Evolutionary conservation across 2,888 invertebrate genomes (phyloP).

Genomic region (Fissipunctia ypsillon): DNA sequence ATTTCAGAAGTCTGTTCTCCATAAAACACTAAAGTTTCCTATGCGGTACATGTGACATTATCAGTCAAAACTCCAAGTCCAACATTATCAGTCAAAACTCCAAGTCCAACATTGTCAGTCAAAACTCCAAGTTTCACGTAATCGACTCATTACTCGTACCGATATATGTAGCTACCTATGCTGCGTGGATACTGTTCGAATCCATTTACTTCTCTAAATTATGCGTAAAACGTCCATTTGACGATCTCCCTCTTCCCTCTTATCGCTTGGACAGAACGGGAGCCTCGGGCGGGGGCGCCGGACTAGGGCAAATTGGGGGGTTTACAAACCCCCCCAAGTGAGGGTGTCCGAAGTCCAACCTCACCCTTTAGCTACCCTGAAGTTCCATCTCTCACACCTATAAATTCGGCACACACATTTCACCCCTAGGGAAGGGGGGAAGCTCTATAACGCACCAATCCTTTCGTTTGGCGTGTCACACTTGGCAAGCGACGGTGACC

Average conservation of each 20-base stretch:
- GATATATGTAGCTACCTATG: conserved; percentile 83
- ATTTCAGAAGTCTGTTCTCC: not conserved
- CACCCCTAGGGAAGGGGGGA: conserved; percentile 85
- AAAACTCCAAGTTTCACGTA: conserved; percentile 53
- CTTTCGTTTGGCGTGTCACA: conserved; percentile 89
- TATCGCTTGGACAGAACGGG: conserved; percentile 90
- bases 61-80: conserved; percentile 14
- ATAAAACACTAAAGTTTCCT: not conserved
- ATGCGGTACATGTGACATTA: not conserved
- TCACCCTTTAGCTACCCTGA: conserved; percentile 90
- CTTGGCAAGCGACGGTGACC: conserved; percentile 87
- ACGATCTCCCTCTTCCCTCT: conserved; percentile 90
- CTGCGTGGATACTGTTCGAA: conserved; percentile 89
- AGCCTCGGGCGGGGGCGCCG: conserved; percentile 89
- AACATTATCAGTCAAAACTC: conserved; percentile 34
- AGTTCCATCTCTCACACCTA: conserved; percentile 91
- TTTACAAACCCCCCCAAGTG: conserved; percentile 84
- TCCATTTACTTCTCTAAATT: conserved; percentile 91
- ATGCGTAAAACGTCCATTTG: conserved; percentile 91
- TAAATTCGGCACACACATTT: conserved; percentile 90
- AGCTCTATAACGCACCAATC: conserved; percentile 87
- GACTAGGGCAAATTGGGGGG: conserved; percentile 90
- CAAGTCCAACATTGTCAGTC: conserved; percentile 17
- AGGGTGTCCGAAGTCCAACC: conserved; percentile 89
- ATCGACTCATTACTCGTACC: conserved; percentile 75